Conservation (phyloP, 1,140 invertebrate species). For the Polypedilum vanderplanki region DNA sequence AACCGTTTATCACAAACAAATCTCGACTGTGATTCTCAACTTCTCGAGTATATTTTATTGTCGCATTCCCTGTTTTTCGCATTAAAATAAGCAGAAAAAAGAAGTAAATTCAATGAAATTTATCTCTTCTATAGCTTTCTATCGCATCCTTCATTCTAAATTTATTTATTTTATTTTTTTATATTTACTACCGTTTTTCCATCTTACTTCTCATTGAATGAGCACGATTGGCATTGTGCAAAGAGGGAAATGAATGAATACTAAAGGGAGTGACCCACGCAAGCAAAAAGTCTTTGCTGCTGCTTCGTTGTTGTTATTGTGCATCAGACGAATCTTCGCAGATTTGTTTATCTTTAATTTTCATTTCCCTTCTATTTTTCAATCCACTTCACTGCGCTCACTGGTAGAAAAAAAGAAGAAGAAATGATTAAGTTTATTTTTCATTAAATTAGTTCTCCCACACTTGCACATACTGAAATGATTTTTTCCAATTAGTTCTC, state of each 20-base stretch:
- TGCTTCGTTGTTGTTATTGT: neutral
- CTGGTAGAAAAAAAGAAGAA: neutral
- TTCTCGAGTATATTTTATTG: no score
- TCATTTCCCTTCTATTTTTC: neutral
- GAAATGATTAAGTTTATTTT: conserved; percentile 28
- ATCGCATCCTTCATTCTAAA: neutral
- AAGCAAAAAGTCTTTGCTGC: neutral
- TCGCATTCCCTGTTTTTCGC: no score
- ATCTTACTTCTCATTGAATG: neutral
- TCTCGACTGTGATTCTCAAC: no score
- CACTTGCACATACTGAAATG: neutral
- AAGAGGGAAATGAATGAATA: neutral
- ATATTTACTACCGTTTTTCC: neutral
- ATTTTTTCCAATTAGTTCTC: conserved; percentile 15
- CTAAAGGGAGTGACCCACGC: conserved; percentile 16
- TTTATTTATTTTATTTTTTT: conserved; percentile 17
- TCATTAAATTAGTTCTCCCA: conserved; percentile 5
- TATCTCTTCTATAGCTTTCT: neutral
- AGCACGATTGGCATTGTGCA: conserved; percentile 3
- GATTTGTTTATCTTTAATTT: conserved; percentile 27
- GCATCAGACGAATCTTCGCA: neutral
- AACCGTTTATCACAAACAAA: no score
- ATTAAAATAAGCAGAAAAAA: no score
- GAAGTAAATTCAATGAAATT: conserved; percentile 23
- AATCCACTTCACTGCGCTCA: neutral